Conservation (phyloP, 2,113 vertebrate genomes). For the Hemiscyllium ocellatum region DNA sequence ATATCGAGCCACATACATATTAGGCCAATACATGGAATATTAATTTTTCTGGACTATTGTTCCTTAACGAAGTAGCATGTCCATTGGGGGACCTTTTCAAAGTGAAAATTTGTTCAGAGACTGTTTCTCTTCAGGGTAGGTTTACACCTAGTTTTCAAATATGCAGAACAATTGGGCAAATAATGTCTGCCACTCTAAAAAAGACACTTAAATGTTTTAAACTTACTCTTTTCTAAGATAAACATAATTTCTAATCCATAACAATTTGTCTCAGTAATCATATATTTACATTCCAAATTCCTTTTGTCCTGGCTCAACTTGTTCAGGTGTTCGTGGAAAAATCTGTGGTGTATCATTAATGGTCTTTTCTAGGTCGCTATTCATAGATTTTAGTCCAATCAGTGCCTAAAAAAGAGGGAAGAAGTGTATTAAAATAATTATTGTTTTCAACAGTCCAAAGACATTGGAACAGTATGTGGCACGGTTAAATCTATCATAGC, state of each 20-base stretch:
- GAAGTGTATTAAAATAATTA: background rate
- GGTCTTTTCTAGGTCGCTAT: background rate
- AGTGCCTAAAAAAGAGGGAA: background rate
- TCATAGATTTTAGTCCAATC: background rate
- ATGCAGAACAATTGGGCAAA: background rate
- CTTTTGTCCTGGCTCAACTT: background rate
- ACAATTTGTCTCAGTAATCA: background rate
- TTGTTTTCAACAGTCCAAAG: background rate
- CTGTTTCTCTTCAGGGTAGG: background rate
- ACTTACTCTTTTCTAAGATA: background rate
- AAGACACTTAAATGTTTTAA: background rate
- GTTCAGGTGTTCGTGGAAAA: constrained; percentile 18
- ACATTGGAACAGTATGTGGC: background rate
- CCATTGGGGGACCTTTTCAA: background rate
- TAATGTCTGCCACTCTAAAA: background rate
- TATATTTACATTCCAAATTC: constrained; percentile 33
- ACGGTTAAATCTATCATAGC: background rate
- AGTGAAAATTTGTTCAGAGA: background rate
- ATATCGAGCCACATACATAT: too few species aligned
- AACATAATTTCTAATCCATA: background rate
- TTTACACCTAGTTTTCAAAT: background rate
- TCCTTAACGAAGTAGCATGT: background rate
- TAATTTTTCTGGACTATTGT: background rate
- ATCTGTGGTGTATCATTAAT: background rate
- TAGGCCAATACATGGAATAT: too few species aligned